Evolutionary conservation across 2,888 invertebrate species (phyloP), one percentile per base, ranked within the genome.

Genomic region (Listrodromus nycthemerus): DNA sequence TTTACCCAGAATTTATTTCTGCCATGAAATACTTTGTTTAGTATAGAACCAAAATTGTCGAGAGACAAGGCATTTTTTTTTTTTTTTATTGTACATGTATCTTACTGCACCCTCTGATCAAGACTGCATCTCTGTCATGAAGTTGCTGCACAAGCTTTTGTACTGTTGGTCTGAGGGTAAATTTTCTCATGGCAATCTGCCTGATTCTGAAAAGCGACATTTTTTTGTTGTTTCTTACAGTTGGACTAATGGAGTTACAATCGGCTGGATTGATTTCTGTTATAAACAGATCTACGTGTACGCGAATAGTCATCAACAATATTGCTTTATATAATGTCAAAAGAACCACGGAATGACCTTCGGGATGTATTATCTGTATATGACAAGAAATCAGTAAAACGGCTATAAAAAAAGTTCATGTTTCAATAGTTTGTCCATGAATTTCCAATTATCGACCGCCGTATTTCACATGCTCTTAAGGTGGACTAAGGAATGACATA

Each of bases 211-310:
- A 84, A 73, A 63, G 66, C 50, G 21, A 30, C 10, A 8, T 78
- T 69, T 86, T 83, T 83, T 83, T 61, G 77, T 74, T 74, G 41
- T 86, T 94, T 94, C 93, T 95, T 95, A 93, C 95, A 95, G 95
- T 94, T 95, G 94, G 95, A 95, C 94, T 95, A 95, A 94, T 79
- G 79, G 80, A 50, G 66, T 77, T 80, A 70, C 73, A 82, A 84
- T 82, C 50, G 73, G 86, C 86, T 87, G 83, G 58, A 73, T 87
- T 90, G 90, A 87, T 89, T 88, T 87, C 76, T 87, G 85, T 85
- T 86, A 87, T 89, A 85, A 79, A 88, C 88, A 88, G 86, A 81
- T 83, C 50, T 85, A 70, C 84, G 83, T 75, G 81, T 65, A 33
- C 80, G 48, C 61, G 63, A 79, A 77, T 69, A 67, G 48, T 67